Percentiles rank a stretch among this genome's conserved stretches.
Conservation (phyloP, 1,140 invertebrate species). For the Pogonomyrmex californicus region DNA sequence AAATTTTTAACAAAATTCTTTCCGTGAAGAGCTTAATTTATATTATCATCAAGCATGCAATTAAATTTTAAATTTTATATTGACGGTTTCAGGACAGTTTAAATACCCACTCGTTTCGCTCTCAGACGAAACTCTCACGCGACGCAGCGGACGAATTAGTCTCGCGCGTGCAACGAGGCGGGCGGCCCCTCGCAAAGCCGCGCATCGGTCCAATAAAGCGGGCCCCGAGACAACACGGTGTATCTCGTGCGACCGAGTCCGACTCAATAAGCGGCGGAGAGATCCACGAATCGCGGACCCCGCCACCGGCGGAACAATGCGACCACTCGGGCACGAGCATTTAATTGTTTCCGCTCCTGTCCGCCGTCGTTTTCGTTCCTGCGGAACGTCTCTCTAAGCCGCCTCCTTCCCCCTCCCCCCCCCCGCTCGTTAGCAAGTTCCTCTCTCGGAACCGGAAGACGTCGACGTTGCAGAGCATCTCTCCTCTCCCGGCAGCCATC, state of each 20-base stretch:
- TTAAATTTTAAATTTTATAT: background rate
- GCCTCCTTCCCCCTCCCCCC: constrained; percentile 65
- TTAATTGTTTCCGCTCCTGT: constrained; percentile 77
- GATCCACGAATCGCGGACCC: constrained; percentile 62
- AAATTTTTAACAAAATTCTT: too few relatives aligned
- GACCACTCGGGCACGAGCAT: constrained; percentile 73
- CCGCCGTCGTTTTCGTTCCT: constrained; percentile 75
- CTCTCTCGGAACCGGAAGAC: constrained; percentile 76
- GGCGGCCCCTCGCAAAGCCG: constrained; percentile 36
- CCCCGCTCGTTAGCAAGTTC: constrained; percentile 74
- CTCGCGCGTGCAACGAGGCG: constrained; percentile 76
- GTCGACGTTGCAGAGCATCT: constrained; percentile 69
- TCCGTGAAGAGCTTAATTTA: too few relatives aligned
- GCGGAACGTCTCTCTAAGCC: constrained; percentile 71
- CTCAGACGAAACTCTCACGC: constrained; percentile 48
- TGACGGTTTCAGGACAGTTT: background rate
- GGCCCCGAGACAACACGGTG: constrained; percentile 36
- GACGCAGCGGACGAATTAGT: constrained; percentile 78
- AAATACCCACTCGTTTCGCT: background rate
- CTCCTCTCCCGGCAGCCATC: background rate
- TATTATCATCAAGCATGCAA: too few relatives aligned
- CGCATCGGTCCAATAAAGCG: constrained; percentile 63
- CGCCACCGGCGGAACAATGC: constrained; percentile 70
- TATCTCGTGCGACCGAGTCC: constrained; percentile 48
- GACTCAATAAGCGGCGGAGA: constrained; percentile 34